Evolutionary conservation across 2,797 vertebrate species (phyloP), one percentile per base, ranked within the genome.

Genomic region (Phrynocephalus forsythii): DNA sequence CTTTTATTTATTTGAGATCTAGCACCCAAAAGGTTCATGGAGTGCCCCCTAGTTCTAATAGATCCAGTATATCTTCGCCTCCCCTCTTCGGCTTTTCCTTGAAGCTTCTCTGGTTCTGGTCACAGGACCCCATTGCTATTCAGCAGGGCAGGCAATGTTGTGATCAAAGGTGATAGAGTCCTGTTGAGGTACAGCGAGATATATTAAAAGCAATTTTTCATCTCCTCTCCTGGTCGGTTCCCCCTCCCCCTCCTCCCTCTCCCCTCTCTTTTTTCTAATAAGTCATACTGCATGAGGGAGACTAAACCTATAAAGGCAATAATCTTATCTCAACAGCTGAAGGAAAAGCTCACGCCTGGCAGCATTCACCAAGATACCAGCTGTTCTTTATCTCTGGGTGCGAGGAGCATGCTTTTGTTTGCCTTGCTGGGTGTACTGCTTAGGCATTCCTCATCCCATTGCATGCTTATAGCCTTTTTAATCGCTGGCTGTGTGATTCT

Each of bases 301-400:
- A 9, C 73, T 60, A 24, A 4, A 2, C 48, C 76, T 80, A 20
- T 69, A 84, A 24, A 88, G 1, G 30, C 26, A 0, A 0, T 75
- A 90, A 80, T 85, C 26, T 85, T 79, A 69, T 77, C 71, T 80
- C 26, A n/a, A 63, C 77, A 86, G 26, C 77, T 76, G 71, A 82
- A 66, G 44, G 24, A 52, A 68, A 84, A 84, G 16, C 1, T 0
- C 16, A 30, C 0, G 0, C 83, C 69, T 87, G 82, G 71, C 22
- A 68, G 60, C 66, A 67, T 75, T 81, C 60, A 84, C 80, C 38
- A 71, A 75, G 72, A 56, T 38, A 38, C 30, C 56, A 81, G 78
- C 77, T 78, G 73, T 66, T n/a, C 16, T 89, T 9, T 63, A 4
- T 67, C 73, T 89, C 33, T 15, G 22, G 68, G 56, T 26, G 3